Conservation (phyloP, 2,888 invertebrate species). For the Kuschelorhynchus macadamiae region DNA sequence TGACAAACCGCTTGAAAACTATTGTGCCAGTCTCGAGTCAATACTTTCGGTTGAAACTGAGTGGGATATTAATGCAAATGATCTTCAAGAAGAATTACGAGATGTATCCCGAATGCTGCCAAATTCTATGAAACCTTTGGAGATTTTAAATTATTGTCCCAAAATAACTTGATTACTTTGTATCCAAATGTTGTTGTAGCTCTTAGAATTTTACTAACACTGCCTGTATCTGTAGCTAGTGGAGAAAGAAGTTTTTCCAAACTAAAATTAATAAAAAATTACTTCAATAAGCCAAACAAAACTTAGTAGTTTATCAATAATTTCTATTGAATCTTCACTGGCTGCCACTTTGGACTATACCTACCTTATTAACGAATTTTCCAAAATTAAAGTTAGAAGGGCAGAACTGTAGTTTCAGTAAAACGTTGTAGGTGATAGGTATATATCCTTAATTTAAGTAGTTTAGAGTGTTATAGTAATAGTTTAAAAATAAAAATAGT, state of each 20-base stretch:
- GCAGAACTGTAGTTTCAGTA: too few relatives aligned
- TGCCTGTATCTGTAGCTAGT: constrained; percentile 5
- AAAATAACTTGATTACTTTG: neutral
- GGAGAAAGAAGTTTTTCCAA: constrained; percentile 23
- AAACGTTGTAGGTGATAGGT: too few relatives aligned
- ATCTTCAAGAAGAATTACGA: constrained; percentile 44
- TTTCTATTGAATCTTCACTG: too few relatives aligned
- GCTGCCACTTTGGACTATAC: too few relatives aligned
- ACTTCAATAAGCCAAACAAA: constrained; percentile 7
- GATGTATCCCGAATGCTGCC: constrained; percentile 38
- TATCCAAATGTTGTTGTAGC: too few relatives aligned
- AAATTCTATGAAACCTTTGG: constrained; percentile 31
- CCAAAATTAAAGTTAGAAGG: too few relatives aligned
- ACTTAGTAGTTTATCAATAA: constrained; percentile 2
- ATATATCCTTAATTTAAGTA: too few relatives aligned
- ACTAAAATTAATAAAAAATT: constrained; percentile 7
- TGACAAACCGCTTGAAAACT: constrained; percentile 45
- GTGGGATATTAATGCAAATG: constrained; percentile 42
- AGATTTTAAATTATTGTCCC: constrained; percentile 8
- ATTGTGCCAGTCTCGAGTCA: constrained; percentile 41
- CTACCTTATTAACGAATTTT: too few relatives aligned
- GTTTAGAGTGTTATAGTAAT: too few relatives aligned
- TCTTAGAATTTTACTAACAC: constrained; percentile 6
- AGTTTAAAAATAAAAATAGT: too few relatives aligned
- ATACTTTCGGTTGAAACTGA: constrained; percentile 47